Evolutionary conservation across 2,797 vertebrate genomes (phyloP), one percentile per base, ranked within the genome.

Genomic region (Pangasius mekongensis): DNA sequence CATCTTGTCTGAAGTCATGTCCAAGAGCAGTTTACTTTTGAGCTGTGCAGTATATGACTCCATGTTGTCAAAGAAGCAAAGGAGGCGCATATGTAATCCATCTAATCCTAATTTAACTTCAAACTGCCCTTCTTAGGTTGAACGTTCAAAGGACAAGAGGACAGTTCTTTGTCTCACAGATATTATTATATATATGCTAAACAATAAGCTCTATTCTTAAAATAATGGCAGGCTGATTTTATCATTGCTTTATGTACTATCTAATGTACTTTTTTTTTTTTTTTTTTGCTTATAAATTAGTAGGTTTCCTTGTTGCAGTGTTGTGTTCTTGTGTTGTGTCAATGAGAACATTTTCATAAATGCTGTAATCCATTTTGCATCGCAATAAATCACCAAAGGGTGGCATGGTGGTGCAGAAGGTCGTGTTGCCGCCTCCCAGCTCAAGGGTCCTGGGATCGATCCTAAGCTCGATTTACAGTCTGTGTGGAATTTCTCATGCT

Each of bases 141-240:
- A 82, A 39, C 22, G 1, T 39, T 82, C 80, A 82, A 36, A 81
- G 47, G 76, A 56, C n/a, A 77, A 49, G 73, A 64, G 82, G 66
- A 78, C 71, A 77, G 30, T 85, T 18, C 7, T 78, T 80, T 76
- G 27, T 62, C 56, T 76, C 43, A 81, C 27, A 47, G 20, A 3
- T 30, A 60, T 36, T 81, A 43, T 43, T 43, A 43, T 43, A 5
- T 54, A 10, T 33, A 56, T 58, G 62, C 7, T 30, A 18, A 71
- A 73, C 64, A 24, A 8, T 39, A 64, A 47, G 56, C 20, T 5
- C 27, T 66, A 47, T 86, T 33, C n/a, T 54, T 54, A 54, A 78
- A 78, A 33, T 33, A 33, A 18, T 13, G 33, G 56, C 66, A 30
- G 86, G 10, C 66, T 60, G 27, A 8, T 73, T 58, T 20, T 62